Base-by-base conservation (phyloP, 2,113 vertebrate genomes). In the Pterophyllum scalare region DNA sequence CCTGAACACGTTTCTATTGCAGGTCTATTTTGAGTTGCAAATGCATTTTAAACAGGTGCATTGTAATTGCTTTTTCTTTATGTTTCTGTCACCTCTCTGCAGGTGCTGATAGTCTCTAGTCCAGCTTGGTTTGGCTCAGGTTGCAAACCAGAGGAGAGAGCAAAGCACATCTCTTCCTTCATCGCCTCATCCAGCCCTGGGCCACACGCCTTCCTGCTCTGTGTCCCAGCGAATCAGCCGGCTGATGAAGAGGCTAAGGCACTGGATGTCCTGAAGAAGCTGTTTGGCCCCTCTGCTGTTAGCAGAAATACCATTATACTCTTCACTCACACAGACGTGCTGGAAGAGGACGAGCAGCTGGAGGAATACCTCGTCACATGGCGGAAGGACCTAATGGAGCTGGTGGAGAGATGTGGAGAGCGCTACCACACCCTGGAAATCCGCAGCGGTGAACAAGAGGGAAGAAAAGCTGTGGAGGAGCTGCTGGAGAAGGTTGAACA, bases 141-240 rank as follows among this genome's bases (percentile, higher is more conserved):
- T 60, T 92, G 85, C 58, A 83, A 88, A 75, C 84, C 86, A 1
- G 91, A 94, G 33, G 92, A 95, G 2, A 91, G 94, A 15, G 87
- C 35, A 24, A 81, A 20, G 2, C 92, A 91, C 80, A 87, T 96
- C 46, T 91, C 92, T 1, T 92, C 93, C 75, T 91, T 95, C 4
- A 61, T 94, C 0, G 52, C 94, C 49, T 81, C 93, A 2, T 94
- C 94, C 7, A 84, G 90, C 80, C 96, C 95, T 0, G 95, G 95
- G 12, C 95, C 95, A 0, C 95, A 96, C 0, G 94, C 89, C 52
- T 95, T 96, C 80, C 89, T 96, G 85, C 90, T 96, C 52, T 95
- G 94, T 11, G 88, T 95, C 46, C 88, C 96, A 2, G 56, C 94
- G 70, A 89, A 95, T 86, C 92, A 80, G 67, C 90, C 92, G 0